Conservation (phyloP, 2,888 invertebrate species). For the Pyrocoelia pectoralis region DNA sequence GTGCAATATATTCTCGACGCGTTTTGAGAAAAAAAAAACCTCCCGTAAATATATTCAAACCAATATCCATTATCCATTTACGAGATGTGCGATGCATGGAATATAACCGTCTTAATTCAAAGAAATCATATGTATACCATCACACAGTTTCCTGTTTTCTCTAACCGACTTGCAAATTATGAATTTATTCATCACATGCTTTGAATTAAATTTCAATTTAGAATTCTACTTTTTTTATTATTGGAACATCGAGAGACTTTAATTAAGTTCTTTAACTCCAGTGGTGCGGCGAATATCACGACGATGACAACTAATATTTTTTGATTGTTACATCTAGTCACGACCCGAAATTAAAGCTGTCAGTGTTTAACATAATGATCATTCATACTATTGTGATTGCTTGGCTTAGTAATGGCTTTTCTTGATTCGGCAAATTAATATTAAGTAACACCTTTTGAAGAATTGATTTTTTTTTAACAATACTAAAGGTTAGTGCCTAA, state of each 20-base stretch:
- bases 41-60: background rate
- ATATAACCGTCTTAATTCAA: background rate
- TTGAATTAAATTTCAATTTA: constrained; percentile 1
- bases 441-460: background rate
- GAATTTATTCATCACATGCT: constrained; percentile 1
- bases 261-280: background rate
- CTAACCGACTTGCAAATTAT: background rate
- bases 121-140: background rate
- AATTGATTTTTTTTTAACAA: background rate
- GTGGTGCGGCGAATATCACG: background rate
- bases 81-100: background rate
- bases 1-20: background rate
- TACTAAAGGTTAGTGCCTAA: too few relatives aligned
- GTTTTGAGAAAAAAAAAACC: background rate
- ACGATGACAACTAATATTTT: constrained; percentile 1
- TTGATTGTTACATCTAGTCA: background rate
- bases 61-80: background rate
- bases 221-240: background rate
- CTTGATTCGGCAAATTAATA: constrained; percentile 1
- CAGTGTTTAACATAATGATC: background rate
- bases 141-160: background rate
- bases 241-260: background rate
- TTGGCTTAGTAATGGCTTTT: background rate
- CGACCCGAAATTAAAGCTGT: background rate
- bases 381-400: background rate